Percentiles rank a stretch among this genome's conserved stretches.
phyloP scores from a whole-genome alignment of 2,113 vertebrate species.

The Dromas ardeola region DNA sequence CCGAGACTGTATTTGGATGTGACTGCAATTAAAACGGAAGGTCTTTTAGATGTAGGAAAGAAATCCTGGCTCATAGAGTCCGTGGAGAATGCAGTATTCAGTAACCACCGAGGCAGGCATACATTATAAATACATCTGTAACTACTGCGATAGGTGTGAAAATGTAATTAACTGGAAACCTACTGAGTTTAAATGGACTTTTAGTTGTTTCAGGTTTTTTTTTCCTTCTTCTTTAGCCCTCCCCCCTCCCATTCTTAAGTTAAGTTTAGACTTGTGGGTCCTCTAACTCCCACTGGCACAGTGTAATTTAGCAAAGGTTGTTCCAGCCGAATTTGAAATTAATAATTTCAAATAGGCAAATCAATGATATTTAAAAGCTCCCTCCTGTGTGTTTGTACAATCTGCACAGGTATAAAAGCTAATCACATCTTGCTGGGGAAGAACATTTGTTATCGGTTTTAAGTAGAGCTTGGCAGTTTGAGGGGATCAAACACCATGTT shows the following conservation, averaged over 20 bases:
- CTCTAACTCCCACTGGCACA: constrained; percentile 75
- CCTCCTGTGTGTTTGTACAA: constrained; percentile 72
- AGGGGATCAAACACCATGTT: constrained; percentile 13
- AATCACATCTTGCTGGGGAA: constrained; percentile 67
- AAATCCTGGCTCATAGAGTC: constrained; percentile 17
- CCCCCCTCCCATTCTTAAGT: constrained; percentile 60
- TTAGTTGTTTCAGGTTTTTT: constrained; percentile 69
- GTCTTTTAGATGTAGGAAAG: constrained; percentile 5
- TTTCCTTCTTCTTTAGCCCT: constrained; percentile 7
- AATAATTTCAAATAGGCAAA: constrained; percentile 81
- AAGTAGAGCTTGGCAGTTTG: constrained; percentile 46
- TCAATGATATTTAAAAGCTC: constrained; percentile 80
- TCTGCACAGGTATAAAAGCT: constrained; percentile 70
- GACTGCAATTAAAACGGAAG: constrained; percentile 12
- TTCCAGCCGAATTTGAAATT: constrained; percentile 78
- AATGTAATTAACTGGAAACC: constrained; percentile 81
- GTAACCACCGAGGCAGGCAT: constrained; percentile 38
- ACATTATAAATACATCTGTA: constrained; percentile 68
- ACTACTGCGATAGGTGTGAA: constrained; percentile 72
- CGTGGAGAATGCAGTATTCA: constrained; percentile 33
- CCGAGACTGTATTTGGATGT: background rate
- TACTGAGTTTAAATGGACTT: constrained; percentile 76
- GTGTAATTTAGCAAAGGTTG: constrained; percentile 79
- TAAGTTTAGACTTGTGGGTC: constrained; percentile 68
- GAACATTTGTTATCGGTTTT: constrained; percentile 62